Evolutionary conservation across 1,140 invertebrate genomes (phyloP).

Genomic region (Maconellicoccus hirsutus): DNA sequence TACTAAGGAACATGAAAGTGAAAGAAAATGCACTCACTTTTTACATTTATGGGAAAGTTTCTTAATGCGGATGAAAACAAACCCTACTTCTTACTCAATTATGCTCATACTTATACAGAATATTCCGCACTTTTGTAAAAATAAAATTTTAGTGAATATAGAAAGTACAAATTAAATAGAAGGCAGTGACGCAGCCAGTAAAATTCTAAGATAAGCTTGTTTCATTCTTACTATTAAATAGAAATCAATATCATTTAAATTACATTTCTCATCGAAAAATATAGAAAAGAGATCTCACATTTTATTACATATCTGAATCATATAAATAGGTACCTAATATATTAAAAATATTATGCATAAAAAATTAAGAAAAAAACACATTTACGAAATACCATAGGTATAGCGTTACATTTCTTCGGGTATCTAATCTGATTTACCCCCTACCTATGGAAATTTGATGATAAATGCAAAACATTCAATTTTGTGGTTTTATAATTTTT

Average conservation of each 20-base stretch:
- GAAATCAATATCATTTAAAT: background rate
- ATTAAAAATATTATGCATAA: constrained; percentile 1
- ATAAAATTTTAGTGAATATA: background rate
- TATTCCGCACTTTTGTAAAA: background rate
- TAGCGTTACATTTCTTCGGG: no score
- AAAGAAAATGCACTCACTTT: background rate
- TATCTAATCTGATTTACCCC: no score
- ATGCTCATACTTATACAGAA: background rate
- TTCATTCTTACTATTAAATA: background rate
- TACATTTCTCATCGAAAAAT: background rate
- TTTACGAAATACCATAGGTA: no score
- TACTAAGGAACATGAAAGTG: constrained; percentile 13
- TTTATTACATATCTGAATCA: background rate
- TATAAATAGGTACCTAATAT: constrained; percentile 6
- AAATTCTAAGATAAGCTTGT: constrained; percentile 19
- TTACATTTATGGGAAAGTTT: constrained; percentile 4
- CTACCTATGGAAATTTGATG: no score
- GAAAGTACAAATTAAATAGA: constrained; percentile 12
- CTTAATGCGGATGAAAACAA: background rate
- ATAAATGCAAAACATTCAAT: no score
- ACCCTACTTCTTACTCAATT: background rate
- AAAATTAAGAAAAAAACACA: background rate
- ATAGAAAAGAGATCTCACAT: constrained; percentile 8
- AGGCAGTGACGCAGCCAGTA: constrained; percentile 19
- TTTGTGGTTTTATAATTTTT: no score